phyloP scores from a whole-genome alignment of 2,888 invertebrate genomes.

The Ceriagrion tenellum region DNA sequence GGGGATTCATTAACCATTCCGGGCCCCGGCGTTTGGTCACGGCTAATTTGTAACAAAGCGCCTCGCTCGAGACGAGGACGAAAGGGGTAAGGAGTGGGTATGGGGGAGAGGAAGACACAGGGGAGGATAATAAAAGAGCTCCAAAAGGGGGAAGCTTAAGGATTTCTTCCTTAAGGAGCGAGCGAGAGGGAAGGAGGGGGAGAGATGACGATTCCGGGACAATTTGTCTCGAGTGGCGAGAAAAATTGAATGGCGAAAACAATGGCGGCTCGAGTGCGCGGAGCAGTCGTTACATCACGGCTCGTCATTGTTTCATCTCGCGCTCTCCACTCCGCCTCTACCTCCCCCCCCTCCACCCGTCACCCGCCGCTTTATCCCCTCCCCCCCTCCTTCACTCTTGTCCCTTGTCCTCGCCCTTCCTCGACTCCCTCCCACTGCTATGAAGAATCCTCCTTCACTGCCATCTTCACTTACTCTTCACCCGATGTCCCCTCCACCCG shows the following conservation, averaged over 20 bases:
- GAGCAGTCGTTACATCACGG: not conserved
- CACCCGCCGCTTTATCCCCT: not conserved
- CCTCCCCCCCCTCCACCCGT: not conserved
- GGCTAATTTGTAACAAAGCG: not conserved
- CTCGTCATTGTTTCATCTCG: not conserved
- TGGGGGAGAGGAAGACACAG: not conserved
- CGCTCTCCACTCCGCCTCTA: not conserved
- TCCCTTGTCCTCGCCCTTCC: not conserved
- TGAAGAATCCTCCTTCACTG: not conserved
- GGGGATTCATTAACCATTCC: not conserved
- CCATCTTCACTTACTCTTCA: not conserved
- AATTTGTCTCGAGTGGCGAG: conserved; percentile 35
- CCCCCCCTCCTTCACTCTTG: not conserved
- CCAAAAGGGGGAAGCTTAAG: not conserved
- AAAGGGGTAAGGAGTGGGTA: not conserved
- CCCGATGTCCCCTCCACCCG: not conserved
- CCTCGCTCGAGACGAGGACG: not conserved
- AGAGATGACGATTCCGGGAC: conserved; percentile 21
- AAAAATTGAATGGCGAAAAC: conserved; percentile 35
- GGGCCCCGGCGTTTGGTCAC: conserved; percentile 1
- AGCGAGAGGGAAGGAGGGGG: not conserved
- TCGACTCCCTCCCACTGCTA: not conserved
- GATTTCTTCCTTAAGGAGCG: conserved; percentile 23
- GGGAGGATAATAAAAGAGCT: not conserved
- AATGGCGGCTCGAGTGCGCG: not conserved